phyloP scores from a whole-genome alignment of 2,888 invertebrate genomes.

The Cybosia mesomella region DNA sequence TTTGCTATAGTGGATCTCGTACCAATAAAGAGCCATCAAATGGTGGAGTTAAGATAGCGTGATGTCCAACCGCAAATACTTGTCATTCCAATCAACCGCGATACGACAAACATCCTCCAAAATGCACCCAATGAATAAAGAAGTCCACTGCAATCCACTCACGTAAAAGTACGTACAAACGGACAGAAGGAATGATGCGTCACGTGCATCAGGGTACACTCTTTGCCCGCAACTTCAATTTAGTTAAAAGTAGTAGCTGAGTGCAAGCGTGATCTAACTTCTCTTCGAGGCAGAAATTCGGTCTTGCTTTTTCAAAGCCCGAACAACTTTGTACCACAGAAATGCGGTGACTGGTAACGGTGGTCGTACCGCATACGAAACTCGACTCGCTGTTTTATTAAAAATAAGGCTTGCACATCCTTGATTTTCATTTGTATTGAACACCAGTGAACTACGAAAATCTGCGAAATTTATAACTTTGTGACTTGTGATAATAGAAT shows the following conservation, averaged over 20 bases:
- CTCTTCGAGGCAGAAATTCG: constrained; percentile 61
- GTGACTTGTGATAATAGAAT: neutral
- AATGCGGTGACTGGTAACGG: constrained; percentile 54
- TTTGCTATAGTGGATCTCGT: constrained; percentile 20
- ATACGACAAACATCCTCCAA: constrained; percentile 60
- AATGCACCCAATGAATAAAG: constrained; percentile 66
- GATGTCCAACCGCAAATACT: constrained; percentile 59
- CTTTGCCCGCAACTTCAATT: constrained; percentile 82
- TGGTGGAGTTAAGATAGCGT: constrained; percentile 32
- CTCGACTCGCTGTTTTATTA: constrained; percentile 28
- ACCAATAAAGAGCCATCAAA: constrained; percentile 46
- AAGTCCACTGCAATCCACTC: constrained; percentile 72
- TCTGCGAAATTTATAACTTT: neutral
- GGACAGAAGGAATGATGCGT: constrained; percentile 74
- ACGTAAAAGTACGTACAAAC: constrained; percentile 75
- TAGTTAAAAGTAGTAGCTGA: constrained; percentile 82
- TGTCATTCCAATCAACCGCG: constrained; percentile 64
- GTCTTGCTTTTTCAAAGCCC: constrained; percentile 61
- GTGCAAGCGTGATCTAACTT: constrained; percentile 76
- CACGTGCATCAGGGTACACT: constrained; percentile 72
- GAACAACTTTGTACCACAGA: constrained; percentile 59
- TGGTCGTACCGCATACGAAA: constrained; percentile 33
- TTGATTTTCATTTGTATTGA: constrained; percentile 19
- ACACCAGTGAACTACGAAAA: constrained; percentile 6
- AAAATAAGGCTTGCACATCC: constrained; percentile 32